Conservation (phyloP, 2,888 invertebrate genomes). For the Zaprionus obscuricornis region DNA sequence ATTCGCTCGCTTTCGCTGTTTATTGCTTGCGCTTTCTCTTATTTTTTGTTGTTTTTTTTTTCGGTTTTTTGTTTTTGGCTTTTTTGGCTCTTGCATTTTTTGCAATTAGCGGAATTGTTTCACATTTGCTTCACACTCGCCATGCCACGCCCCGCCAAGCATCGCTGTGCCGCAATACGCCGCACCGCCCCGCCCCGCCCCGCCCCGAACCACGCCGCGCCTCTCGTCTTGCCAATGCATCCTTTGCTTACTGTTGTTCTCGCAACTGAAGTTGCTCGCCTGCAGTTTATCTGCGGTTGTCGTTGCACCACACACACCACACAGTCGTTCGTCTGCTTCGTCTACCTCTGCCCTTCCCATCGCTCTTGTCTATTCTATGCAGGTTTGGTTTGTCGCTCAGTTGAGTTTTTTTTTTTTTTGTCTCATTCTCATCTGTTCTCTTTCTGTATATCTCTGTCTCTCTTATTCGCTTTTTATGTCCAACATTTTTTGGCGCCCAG, state of each 20-base stretch:
- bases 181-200: too few species aligned
- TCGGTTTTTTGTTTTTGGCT: not conserved
- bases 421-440: not conserved
- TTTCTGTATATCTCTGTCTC: not conserved
- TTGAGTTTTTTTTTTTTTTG: slow-evolving; percentile 16
- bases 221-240: too few species aligned
- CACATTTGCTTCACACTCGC: slow-evolving; percentile 58
- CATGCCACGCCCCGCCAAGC: not conserved
- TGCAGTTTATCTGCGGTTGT: slow-evolving; percentile 68
- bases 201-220: too few species aligned
- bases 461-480: slow-evolving; percentile 43
- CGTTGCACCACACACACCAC: slow-evolving; percentile 14
- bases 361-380: not conserved
- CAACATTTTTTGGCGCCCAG: slow-evolving; percentile 58
- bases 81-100: slow-evolving; percentile 43
- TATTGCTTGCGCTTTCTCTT: too few species aligned
- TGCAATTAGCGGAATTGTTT: slow-evolving; percentile 76
- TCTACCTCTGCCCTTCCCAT: not conserved
- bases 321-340: not conserved
- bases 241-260: not conserved
- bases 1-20: not conserved
- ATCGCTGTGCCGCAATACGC: too few species aligned
- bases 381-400: slow-evolving; percentile 48
- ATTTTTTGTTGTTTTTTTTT: too few species aligned
- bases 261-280: slow-evolving; percentile 32